phyloP scores from a whole-genome alignment of 2,888 invertebrate genomes.

The Drosophila rubida region DNA sequence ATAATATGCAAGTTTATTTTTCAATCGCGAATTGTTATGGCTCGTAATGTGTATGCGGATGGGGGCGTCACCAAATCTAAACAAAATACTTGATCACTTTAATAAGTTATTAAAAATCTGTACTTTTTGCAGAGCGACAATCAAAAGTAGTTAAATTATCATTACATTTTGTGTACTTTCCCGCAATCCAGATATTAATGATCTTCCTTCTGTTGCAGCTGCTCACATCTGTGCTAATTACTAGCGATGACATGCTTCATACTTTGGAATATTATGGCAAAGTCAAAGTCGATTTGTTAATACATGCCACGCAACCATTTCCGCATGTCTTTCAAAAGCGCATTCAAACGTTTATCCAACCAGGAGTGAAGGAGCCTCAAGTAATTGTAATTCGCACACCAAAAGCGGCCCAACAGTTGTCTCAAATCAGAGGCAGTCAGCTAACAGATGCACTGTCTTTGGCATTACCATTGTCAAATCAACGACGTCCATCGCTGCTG shows the following conservation, averaged over 20 bases:
- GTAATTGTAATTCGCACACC: conserved; percentile 17
- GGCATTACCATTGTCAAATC: background rate
- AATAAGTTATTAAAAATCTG: no score
- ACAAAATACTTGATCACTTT: no score
- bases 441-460: background rate
- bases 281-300: conserved; percentile 19
- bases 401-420: background rate
- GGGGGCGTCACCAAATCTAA: no score
- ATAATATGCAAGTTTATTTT: no score
- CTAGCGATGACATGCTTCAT: conserved; percentile 22
- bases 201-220: background rate
- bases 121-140: no score
- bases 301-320: conserved; percentile 25
- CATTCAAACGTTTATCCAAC: background rate
- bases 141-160: no score
- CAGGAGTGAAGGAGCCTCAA: background rate
- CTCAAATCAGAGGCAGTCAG: background rate
- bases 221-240: conserved; percentile 23
- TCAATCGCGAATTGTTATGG: no score
- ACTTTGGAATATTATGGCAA: background rate
- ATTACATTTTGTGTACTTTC: no score
- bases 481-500: background rate
- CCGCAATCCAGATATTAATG: no score
- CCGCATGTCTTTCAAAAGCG: conserved; percentile 34
- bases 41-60: no score